These are phyloP conservation scores for Nyctibius bracteatus DNA, from an alignment of 2,113 vertebrate species.

Conservation along the genomic window DNA sequence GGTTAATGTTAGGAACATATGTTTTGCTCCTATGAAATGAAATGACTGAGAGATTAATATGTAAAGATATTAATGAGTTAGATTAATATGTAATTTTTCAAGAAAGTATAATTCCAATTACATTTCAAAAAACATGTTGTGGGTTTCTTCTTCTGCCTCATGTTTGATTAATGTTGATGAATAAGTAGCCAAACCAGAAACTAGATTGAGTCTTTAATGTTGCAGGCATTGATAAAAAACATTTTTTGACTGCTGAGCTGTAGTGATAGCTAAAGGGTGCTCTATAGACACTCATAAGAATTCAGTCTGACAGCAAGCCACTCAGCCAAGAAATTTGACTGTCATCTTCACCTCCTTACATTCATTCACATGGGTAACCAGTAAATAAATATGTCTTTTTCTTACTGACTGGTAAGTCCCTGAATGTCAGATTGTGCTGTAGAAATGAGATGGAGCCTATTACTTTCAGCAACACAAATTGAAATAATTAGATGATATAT, in stretches of 20 bases:
- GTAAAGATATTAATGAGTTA: not conserved
- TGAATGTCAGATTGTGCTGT: slow-evolving; percentile 37
- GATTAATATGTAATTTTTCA: not conserved
- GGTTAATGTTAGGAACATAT: not conserved
- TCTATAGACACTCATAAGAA: slow-evolving; percentile 57
- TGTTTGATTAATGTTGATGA: not conserved
- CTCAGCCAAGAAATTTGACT: slow-evolving; percentile 71
- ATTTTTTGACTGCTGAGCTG: slow-evolving; percentile 20
- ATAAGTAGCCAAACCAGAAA: not conserved
- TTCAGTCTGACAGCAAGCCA: slow-evolving; percentile 63
- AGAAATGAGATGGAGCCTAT: not conserved
- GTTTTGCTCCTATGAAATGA: not conserved
- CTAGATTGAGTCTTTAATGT: not conserved
- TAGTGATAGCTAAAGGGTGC: slow-evolving; percentile 40
- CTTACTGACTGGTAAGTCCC: slow-evolving; percentile 41
- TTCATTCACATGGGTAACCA: slow-evolving; percentile 57
- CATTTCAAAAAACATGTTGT: not conserved
- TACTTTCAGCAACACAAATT: not conserved
- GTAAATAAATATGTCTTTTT: slow-evolving; percentile 71
- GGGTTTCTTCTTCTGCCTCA: not conserved
- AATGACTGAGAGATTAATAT: not conserved
- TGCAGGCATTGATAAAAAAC: slow-evolving; percentile 4
- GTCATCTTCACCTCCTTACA: slow-evolving; percentile 58
- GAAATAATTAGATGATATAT: slow-evolving; percentile 36
- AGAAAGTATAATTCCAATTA: not conserved